Evolutionary conservation across 1,140 invertebrate genomes (phyloP), one percentile per base, ranked within the genome.

Genomic region (Drosophila ironensis): DNA sequence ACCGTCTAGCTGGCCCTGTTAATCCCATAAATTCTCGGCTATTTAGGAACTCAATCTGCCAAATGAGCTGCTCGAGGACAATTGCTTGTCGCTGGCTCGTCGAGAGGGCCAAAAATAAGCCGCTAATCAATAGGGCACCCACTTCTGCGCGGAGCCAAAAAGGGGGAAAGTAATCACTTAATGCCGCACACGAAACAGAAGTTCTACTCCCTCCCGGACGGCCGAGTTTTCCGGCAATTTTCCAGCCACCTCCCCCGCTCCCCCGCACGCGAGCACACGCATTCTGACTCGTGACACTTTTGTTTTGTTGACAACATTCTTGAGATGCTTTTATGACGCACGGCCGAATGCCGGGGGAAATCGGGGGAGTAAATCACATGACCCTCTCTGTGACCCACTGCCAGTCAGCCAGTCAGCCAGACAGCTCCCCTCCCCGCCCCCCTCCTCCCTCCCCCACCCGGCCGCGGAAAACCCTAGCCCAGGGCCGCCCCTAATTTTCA

Each of bases 271-370:
- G 4, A 30, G 2, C 3, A 11, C 12, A 11, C 28, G 4, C 12
- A 33, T 12, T 56, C 35, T 52, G 25, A 46, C 47, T 48, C 63
- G 53, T 16, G 40, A 56, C 63, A 67, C 53, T 82, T 33, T 82
- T 82, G 63, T 82, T 84, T 82, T 82, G 73, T 74, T 84, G 76
- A 82, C 78, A 82, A 84, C 73, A 82, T 82, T 82, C 78, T 82
- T 84, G 80, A 82, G 70, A 82, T 82, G 73, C 80, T 82, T 82
- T 82, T 82, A 82, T 82, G 78, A 78, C 80, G 74, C 78, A 57
- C 69, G 63, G 48, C 47, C 50, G 48, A 50, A 57, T 57, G 41
- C 42, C 63, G 19, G 2, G 17, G 20, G 28, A 7, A 63, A 53
- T 52, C 60, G 68, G 44, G 38, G 24, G 24, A 54, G 60, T 82